Percentiles rank a stretch among this genome's conserved stretches.
Conservation (phyloP, 2,797 vertebrate genomes). For the Avahi laniger region DNA sequence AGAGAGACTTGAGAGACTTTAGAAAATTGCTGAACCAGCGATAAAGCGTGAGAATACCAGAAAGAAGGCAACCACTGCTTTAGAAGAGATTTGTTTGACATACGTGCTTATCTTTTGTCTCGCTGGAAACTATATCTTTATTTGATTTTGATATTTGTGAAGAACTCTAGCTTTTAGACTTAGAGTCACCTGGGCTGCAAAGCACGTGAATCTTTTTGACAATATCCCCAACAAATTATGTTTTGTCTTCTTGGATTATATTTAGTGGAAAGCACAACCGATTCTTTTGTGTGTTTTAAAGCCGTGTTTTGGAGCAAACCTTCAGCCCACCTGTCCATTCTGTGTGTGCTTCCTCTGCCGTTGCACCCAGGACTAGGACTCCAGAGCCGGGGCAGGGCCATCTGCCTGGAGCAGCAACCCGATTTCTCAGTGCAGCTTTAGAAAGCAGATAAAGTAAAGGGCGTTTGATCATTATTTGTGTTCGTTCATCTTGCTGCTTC, state of each 20-base stretch:
- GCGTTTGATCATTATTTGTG: not conserved
- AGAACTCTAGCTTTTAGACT: not conserved
- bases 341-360: not conserved
- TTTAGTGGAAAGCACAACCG: not conserved
- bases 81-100: not conserved
- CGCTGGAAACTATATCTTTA: not conserved
- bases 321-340: not conserved
- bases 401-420: not conserved
- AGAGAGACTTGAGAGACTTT: not conserved
- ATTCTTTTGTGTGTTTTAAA: conserved; percentile 1
- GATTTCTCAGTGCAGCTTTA: not conserved
- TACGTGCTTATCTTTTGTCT: not conserved
- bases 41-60: not conserved
- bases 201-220: not conserved
- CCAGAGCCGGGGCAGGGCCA: not conserved
- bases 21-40: not conserved
- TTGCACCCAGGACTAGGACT: not conserved
- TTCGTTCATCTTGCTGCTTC: conserved; percentile 1
- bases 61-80: not conserved
- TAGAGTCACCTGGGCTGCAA: not conserved
- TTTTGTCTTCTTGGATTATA: not conserved
- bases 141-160: not conserved
- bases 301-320: not conserved
- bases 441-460: not conserved
- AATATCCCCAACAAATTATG: not conserved